Base-by-base conservation (phyloP, 2,113 vertebrate species). In the Phyllopteryx taeniolatus region DNA sequence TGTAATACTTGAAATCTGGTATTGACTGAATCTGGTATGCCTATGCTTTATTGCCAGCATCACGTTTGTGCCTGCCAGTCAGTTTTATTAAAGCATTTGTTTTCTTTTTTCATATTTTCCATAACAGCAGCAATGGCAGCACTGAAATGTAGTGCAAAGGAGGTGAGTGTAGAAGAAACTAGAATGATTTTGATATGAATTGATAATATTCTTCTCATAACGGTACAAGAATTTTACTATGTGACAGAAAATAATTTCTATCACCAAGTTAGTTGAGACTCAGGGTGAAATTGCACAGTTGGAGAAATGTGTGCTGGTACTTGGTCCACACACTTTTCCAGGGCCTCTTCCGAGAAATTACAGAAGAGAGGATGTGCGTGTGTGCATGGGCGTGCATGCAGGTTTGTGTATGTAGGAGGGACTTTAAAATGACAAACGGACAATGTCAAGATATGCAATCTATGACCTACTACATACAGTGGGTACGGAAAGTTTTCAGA, bases 341-440 rank as follows among this genome's bases (percentile, higher is more conserved):
- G 82, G 31, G 72, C 78, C 75, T 83, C 82, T 87, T 88, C 81
- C 74, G 67, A 88, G 83, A 89, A 90, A 66, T 56, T 10, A 62
- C 63, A 70, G 68, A 63, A 63, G 61, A 56, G 68, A 70, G 56
- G 69, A 47, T 12, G 17, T 57, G 72, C 47, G 60, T 70, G 62
- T 47, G 49, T 51, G 68, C 53, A 33, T 72, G 64, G 65, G 49
- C 51, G 68, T 57, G 74, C 19, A 54, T 20, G 51, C 20, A 54
- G 51, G 19, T 54, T 49, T 54, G 63, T 49, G 72, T 67, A 63
- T 63, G 78, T 39, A 57, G 77, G 43, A 65, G 66, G 59, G 39
- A 51, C 67, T 12, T 42, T 71, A 53, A 51, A 56, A 70, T 68
- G 72, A 85, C 75, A 84, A 67, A 80, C 77, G 85, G 83, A 82